Conservation (phyloP, 2,113 vertebrate genomes). For the Apodemus speciosus region DNA sequence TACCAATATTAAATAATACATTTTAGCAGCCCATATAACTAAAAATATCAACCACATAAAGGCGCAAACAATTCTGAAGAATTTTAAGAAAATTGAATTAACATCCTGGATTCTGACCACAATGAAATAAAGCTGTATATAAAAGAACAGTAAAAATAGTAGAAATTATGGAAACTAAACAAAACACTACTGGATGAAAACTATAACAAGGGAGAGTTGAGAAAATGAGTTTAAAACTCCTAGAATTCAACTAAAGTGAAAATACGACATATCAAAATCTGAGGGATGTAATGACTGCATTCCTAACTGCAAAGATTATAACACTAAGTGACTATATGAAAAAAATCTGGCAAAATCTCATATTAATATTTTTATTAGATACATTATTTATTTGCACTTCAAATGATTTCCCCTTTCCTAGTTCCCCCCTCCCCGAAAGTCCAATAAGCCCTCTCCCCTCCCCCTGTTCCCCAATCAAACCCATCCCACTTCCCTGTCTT, state of each 20-base stretch:
- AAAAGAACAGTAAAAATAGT: neutral
- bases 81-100: neutral
- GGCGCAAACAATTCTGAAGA: neutral
- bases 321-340: neutral
- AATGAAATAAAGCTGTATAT: neutral
- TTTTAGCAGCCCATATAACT: neutral
- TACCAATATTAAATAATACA: neutral
- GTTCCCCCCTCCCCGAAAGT: too few species aligned
- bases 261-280: neutral
- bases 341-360: neutral
- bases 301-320: neutral
- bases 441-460: too few species aligned
- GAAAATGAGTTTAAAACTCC: neutral
- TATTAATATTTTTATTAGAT: neutral
- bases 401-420: too few species aligned
- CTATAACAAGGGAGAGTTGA: neutral
- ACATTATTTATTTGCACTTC: too few species aligned
- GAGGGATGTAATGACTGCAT: neutral
- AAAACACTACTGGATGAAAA: neutral
- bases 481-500: too few species aligned
- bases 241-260: neutral
- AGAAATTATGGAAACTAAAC: neutral
- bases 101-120: neutral
- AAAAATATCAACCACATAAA: neutral
- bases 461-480: too few species aligned